A percentile compares a stretch with the other conserved stretches of the same genome.
These are phyloP conservation scores for Martes martes DNA, from an alignment of 2,113 vertebrate genomes.

Conservation along the genomic window DNA sequence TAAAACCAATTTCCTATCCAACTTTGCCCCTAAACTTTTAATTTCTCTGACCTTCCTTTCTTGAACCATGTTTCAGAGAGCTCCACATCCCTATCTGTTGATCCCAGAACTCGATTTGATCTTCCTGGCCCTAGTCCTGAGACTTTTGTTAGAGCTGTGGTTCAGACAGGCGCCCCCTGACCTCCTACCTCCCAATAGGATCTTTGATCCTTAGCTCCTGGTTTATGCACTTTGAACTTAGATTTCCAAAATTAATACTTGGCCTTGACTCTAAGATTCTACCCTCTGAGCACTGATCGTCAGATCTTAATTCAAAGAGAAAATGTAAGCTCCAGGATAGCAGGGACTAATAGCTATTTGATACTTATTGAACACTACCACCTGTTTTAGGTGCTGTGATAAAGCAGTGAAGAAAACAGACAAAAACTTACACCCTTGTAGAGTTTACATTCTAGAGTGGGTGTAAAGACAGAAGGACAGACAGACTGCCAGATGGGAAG, in stretches of 20 bases:
- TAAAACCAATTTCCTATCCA: neutral
- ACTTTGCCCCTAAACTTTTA: neutral
- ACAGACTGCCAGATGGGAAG: neutral
- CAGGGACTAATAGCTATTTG: neutral
- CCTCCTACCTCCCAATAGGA: neutral
- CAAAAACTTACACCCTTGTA: neutral
- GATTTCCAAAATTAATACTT: neutral
- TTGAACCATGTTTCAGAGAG: neutral
- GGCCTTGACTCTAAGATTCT: neutral
- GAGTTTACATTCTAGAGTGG: neutral
- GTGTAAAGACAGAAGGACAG: neutral
- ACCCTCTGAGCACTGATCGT: neutral
- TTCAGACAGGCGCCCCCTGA: neutral
- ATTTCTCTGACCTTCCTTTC: neutral
- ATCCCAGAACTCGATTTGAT: neutral
- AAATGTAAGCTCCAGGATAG: neutral
- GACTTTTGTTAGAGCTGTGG: neutral
- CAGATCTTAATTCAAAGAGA: slow-evolving; percentile 22
- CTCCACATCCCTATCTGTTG: neutral
- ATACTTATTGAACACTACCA: neutral
- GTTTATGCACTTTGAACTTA: neutral
- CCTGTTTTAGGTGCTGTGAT: neutral
- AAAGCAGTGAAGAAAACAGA: neutral
- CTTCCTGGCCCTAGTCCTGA: neutral
- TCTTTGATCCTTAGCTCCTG: neutral